These are phyloP conservation scores for Centropus bengalensis DNA, from an alignment of 2,113 vertebrate genomes.

Conservation along the genomic window DNA sequence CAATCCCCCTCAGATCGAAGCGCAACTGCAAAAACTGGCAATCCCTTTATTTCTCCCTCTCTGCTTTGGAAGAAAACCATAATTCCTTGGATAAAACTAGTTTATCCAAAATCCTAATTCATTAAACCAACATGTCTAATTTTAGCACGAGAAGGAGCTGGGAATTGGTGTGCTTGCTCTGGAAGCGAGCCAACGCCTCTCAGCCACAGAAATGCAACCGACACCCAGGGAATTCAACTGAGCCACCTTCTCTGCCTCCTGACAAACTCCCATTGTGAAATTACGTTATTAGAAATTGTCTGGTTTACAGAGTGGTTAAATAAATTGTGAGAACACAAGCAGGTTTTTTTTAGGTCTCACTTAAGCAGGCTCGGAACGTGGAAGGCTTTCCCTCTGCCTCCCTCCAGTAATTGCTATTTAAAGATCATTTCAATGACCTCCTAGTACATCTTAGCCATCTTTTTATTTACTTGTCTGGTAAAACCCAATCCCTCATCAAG, in stretches of 20 bases:
- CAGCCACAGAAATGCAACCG: neutral
- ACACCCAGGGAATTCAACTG: neutral
- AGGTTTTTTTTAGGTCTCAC: conserved; percentile 20
- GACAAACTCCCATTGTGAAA: neutral
- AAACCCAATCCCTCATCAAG: conserved; percentile 79
- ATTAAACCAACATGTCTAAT: neutral
- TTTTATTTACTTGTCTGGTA: conserved; percentile 84
- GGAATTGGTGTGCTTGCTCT: neutral
- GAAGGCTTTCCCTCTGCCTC: neutral
- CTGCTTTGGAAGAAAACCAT: neutral
- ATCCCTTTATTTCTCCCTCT: neutral
- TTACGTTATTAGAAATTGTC: neutral
- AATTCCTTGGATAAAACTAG: neutral
- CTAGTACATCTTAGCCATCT: conserved; percentile 80
- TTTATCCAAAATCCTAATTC: neutral
- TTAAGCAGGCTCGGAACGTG: neutral
- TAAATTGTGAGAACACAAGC: neutral
- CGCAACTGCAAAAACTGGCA: neutral
- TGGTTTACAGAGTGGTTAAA: neutral
- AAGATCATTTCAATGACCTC: conserved; percentile 82
- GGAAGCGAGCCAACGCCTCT: neutral
- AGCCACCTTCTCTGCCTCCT: neutral
- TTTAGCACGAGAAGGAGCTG: neutral
- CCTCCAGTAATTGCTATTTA: conserved; percentile 84
- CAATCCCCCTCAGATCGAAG: neutral